A percentile compares a stretch with the other conserved stretches of the same genome.
These are phyloP conservation scores for Tachycineta bicolor DNA, from an alignment of 2,113 vertebrate species.

Conservation along the genomic window DNA sequence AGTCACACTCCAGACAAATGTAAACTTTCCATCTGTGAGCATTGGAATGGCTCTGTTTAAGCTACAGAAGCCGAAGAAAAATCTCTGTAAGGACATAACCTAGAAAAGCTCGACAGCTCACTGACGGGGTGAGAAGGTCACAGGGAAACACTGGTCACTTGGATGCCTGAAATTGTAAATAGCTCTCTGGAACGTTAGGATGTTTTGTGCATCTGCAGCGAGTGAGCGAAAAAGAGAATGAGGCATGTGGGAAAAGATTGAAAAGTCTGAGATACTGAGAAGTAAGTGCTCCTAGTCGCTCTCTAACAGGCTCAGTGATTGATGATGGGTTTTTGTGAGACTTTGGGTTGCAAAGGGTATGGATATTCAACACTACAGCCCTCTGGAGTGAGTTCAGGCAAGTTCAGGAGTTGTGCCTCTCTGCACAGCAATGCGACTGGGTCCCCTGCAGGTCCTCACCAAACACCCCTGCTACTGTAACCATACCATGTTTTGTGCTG, in stretches of 20 bases:
- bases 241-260: constrained; percentile 11
- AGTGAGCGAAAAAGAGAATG: not conserved
- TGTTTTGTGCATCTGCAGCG: not conserved
- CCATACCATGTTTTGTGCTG: fast-evolving
- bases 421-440: not conserved
- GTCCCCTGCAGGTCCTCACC: not conserved
- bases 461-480: not conserved
- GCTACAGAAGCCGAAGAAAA: not conserved
- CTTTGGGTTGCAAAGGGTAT: not conserved
- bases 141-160: not conserved
- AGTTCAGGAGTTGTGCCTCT: not conserved
- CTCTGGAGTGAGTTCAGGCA: not conserved
- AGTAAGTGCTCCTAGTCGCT: not conserved
- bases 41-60: not conserved
- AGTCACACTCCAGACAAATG: not conserved
- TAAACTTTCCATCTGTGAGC: not conserved
- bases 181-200: not conserved
- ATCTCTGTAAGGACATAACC: not conserved
- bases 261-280: not conserved
- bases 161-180: constrained; percentile 28
- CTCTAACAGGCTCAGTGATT: not conserved
- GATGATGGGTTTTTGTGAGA: not conserved
- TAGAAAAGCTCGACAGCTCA: not conserved
- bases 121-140: constrained; percentile 39
- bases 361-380: not conserved